Conservation (phyloP, 2,797 vertebrate species). For the Antennarius maculatus region DNA sequence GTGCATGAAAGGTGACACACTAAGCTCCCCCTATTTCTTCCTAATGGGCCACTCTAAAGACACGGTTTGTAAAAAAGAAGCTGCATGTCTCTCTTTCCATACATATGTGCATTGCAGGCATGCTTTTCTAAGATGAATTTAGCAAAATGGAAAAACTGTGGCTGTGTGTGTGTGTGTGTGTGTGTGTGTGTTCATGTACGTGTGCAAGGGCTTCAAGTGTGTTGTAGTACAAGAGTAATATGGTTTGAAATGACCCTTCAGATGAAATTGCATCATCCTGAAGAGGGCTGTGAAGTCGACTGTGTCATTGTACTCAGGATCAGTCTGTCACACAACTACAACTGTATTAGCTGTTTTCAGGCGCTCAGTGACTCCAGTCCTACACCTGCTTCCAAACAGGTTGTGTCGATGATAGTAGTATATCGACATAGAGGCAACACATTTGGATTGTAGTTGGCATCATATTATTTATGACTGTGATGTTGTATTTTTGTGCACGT, state of each 20-base stretch:
- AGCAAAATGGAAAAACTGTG: constrained; percentile 11
- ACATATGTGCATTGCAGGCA: constrained; percentile 50
- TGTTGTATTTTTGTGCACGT: constrained; percentile 7
- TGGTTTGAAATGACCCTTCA: constrained; percentile 50
- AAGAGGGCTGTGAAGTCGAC: constrained; percentile 44
- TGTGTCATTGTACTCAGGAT: constrained; percentile 34
- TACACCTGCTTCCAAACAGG: constrained; percentile 9
- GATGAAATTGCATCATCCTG: constrained; percentile 41
- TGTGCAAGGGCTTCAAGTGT: not conserved
- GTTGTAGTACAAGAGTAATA: constrained; percentile 35
- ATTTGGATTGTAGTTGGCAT: constrained; percentile 54
- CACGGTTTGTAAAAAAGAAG: constrained; percentile 96
- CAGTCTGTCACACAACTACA: constrained; percentile 31
- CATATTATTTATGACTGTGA: constrained; percentile 5
- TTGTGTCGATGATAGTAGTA: constrained; percentile 1
- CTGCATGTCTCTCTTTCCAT: constrained; percentile 88
- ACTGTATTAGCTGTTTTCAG: constrained; percentile 23
- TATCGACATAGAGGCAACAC: constrained; percentile 17
- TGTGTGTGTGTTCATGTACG: not conserved
- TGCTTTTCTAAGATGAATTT: constrained; percentile 32
- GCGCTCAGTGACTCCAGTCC: constrained; percentile 19
- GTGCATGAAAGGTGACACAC: constrained; percentile 99
- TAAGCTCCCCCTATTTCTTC: constrained; percentile 99
- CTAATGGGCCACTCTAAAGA: constrained; percentile 99
- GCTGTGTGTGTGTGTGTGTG: constrained; percentile 1